Conservation (phyloP, 2,888 invertebrate genomes). For the Xanthia togata region DNA sequence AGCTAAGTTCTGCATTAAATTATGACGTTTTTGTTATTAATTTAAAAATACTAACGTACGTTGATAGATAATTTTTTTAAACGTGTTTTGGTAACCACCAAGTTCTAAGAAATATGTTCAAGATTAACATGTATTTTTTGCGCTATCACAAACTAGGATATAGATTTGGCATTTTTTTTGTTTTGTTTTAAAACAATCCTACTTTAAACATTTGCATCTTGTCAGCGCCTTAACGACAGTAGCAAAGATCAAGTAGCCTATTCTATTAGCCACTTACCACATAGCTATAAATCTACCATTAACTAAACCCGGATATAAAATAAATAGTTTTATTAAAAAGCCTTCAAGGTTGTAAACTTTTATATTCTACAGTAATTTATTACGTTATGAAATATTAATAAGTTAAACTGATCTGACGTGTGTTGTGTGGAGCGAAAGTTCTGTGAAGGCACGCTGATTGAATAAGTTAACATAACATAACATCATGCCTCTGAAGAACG, state of each 20-base stretch:
- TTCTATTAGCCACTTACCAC: background rate
- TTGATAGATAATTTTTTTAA: too few species aligned
- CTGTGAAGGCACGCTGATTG: background rate
- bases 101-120: too few species aligned
- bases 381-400: slow-evolving; percentile 28
- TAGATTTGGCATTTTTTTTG: too few species aligned
- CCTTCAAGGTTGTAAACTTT: slow-evolving; percentile 25
- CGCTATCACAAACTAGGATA: too few species aligned
- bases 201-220: too few species aligned
- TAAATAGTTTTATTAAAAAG: background rate
- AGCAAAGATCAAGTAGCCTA: background rate
- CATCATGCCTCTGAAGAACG: background rate
- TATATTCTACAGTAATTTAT: slow-evolving; percentile 17
- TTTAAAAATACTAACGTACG: too few species aligned
- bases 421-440: slow-evolving; percentile 32
- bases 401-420: background rate
- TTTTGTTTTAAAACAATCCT: too few species aligned
- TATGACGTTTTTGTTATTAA: too few species aligned
- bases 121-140: too few species aligned
- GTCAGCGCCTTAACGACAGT: too few species aligned
- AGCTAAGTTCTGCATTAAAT: too few species aligned
- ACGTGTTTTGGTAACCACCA: too few species aligned
- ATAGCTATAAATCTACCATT: background rate
- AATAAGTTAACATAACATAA: background rate
- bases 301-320: slow-evolving; percentile 40